These are phyloP conservation scores for Alentia gelatinosa DNA, from an alignment of 2,888 invertebrate species.

Conservation along the genomic window DNA sequence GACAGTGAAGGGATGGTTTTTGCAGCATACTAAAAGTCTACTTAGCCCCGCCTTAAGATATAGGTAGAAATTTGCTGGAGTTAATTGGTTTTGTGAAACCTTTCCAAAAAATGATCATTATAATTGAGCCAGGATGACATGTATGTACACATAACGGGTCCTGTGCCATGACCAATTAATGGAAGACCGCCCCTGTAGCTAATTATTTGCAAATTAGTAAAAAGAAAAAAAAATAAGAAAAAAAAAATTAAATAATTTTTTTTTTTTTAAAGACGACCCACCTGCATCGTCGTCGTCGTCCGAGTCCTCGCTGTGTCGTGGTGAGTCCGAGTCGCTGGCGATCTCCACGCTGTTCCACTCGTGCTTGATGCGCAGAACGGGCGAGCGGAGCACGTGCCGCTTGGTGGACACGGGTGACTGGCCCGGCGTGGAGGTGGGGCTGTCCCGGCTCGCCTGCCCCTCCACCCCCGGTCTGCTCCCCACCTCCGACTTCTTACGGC, in stretches of 20 bases:
- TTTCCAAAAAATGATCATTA: too few relatives aligned
- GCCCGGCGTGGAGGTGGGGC: neutral
- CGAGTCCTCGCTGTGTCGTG: conserved; percentile 47
- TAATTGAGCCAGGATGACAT: too few relatives aligned
- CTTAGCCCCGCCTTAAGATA: too few relatives aligned
- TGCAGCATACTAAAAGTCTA: too few relatives aligned
- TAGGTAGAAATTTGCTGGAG: too few relatives aligned
- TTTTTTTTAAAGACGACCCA: neutral
- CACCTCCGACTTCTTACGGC: conserved; percentile 17
- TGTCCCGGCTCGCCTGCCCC: neutral
- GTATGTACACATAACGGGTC: too few relatives aligned
- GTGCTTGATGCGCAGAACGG: conserved; percentile 5
- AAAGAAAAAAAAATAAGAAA: neutral
- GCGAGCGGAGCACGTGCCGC: conserved; percentile 10
- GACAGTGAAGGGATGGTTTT: too few relatives aligned
- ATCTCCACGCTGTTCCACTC: conserved; percentile 45
- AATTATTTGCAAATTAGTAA: neutral
- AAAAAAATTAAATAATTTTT: neutral
- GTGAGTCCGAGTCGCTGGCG: neutral
- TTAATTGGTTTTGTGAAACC: too few relatives aligned
- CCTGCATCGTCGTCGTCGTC: conserved; percentile 51
- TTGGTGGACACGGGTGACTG: neutral
- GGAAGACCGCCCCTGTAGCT: too few relatives aligned
- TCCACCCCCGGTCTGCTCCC: neutral
- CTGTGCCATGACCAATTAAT: too few relatives aligned